A percentile compares a stretch with the other conserved stretches of the same genome.
Evolutionary conservation across 2,797 vertebrate species (phyloP).

Genomic region (Mus spretus): DNA sequence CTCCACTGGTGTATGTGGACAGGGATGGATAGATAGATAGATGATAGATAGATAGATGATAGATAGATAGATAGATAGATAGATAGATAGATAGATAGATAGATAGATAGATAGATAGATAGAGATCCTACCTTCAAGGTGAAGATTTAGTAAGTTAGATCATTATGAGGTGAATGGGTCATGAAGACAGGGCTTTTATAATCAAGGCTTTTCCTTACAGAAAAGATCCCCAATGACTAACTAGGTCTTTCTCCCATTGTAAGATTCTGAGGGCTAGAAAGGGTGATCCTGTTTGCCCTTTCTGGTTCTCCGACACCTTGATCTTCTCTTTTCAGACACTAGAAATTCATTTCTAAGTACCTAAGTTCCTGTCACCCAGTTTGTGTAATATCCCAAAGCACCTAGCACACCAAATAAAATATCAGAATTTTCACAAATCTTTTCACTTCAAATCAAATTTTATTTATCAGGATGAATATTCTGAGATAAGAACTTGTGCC

Average conservation of each 20-base stretch:
- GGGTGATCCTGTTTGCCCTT: neutral
- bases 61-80: too few species aligned
- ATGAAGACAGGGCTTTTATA: neutral
- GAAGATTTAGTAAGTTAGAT: neutral
- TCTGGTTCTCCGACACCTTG: neutral
- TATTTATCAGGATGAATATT: conserved; percentile 52
- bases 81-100: too few species aligned
- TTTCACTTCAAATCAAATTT: conserved; percentile 55
- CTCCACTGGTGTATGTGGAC: neutral
- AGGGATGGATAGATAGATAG: too few species aligned
- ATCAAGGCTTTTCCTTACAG: neutral
- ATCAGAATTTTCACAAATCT: conserved; percentile 20
- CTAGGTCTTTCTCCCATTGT: fast-evolving
- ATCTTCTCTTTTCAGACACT: neutral
- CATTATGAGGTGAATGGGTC: neutral
- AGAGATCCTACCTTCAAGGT: neutral
- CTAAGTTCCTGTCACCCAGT: too few species aligned
- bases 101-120: too few species aligned
- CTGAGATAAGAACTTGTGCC: conserved; percentile 28
- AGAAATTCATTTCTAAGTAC: neutral
- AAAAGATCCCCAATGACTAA: neutral
- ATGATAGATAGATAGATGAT: too few species aligned
- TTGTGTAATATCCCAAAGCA: neutral
- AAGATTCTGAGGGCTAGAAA: neutral
- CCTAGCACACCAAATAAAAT: neutral